Base-by-base conservation (phyloP, 2,797 vertebrate species). In the Miichthys miiuy region DNA sequence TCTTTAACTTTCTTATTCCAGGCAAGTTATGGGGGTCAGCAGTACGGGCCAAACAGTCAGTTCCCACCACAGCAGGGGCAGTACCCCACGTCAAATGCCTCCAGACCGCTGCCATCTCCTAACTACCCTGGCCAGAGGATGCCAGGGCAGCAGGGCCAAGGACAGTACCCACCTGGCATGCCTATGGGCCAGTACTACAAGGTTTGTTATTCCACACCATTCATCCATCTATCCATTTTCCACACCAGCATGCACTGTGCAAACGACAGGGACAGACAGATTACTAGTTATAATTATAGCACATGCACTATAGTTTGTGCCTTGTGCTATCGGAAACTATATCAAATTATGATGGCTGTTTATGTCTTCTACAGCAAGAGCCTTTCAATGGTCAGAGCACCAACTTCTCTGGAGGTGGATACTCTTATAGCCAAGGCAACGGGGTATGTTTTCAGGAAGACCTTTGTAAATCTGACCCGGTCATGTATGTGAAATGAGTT, bases 111-210 rank as follows among this genome's bases (percentile, higher is more conserved):
- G 75, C 96, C 98, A 0, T 99, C 98, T 61, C 98, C 98, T 61
- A 99, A 83, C 93, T 99, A 99, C 89, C 96, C 97, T 0, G 96
- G 96, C 60, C 98, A 99, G 93, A 97, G 98, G 92, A 98, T 99
- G 96, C 96, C 97, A 51, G 97, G 95, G 85, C 98, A 99, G 92
- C 98, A 97, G 80, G 96, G 92, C 74, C 95, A 96, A 38, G 97
- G 97, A 69, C 98, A 99, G 90, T 99, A 99, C 92, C 97, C 97
- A 0, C 96, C 97, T 65, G 96, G 96, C 0, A 97, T 99, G 94
- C 95, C 96, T 93, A 97, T 99, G 96, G 96, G 96, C 82, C 98
- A 99, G 87, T 99, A 99, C 94, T 99, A 99, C 88, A 99, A 99
- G 97, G 98, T 98, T 82, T 93, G 94, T 54, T 66, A 4, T 11